Base-by-base conservation (phyloP, 2,797 vertebrate species). In the Enteromius trimaculatus region DNA sequence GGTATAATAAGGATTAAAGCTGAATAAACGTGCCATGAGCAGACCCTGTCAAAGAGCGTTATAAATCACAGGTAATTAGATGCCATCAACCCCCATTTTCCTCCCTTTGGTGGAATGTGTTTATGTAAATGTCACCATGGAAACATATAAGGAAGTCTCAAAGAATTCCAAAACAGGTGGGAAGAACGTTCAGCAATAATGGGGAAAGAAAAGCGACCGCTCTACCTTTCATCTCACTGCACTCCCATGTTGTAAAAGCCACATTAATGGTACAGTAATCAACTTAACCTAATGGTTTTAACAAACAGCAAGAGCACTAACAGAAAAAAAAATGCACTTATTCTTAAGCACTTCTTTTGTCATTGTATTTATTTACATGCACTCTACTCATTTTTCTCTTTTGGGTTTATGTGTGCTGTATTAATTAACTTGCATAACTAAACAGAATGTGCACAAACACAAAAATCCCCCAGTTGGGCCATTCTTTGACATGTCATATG, bases 121-220 rank as follows among this genome's bases (percentile, higher is more conserved):
- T 83, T 85, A 76, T 83, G 82, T 58, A 81, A 42, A 84, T 70
- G 39, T 84, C 83, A 84, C 81, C 77, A 86, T 85, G 85, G 80
- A 70, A 86, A 86, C 82, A 82, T 75, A 60, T 37, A 76, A 17
- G 44, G 26, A 77, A 74, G 79, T 64, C 66, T 81, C 60, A n/a
- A 51, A 53, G 19, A 70, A 69, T 86, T 80, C 68, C 29, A 26
- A 68, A 82, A 62, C 31, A 58, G 84, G 65, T 68, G 60, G 69
- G 19, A 81, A 64, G 37, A 21, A 60, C 31, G 47, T 55, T 78
- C 62, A 1, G 47, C 19, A 68, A 49, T 81, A 60, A 69, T 11
- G 19, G 37, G 53, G 81, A 44, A 44, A 31, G 7, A 55, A 31
- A 19, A 21, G 29, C 51, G 44, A 8, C 42, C 21, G 53, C 58